Conservation (phyloP, 2,888 invertebrate genomes). For the Chymomyza fuscimana region DNA sequence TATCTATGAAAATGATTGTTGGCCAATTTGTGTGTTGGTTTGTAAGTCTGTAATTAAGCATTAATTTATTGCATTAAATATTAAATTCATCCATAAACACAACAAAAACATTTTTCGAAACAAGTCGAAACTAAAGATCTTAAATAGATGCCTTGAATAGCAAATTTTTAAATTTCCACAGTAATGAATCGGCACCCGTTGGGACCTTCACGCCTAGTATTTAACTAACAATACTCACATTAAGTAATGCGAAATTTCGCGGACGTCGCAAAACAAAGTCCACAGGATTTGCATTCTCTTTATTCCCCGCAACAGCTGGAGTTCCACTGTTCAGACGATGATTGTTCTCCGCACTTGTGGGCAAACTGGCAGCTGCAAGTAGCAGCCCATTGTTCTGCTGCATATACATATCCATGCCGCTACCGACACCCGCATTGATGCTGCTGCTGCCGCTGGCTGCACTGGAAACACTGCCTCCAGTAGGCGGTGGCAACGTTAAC, state of each 20-base stretch:
- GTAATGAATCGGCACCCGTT: too few species aligned
- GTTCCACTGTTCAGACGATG: constrained; percentile 48
- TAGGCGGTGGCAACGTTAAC: constrained; percentile 71
- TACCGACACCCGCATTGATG: constrained; percentile 25
- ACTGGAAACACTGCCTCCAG: constrained; percentile 37
- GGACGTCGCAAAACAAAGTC: constrained; percentile 79
- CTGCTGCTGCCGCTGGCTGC: constrained; percentile 32
- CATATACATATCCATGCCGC: constrained; percentile 22
- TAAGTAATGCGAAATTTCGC: constrained; percentile 75
- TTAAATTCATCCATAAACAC: too few species aligned
- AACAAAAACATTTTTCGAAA: too few species aligned
- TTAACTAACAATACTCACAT: constrained; percentile 60
- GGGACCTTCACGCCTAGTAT: too few species aligned
- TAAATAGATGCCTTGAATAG: neutral
- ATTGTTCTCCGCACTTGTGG: constrained; percentile 47
- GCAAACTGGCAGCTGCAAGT: constrained; percentile 37
- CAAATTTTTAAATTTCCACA: too few species aligned
- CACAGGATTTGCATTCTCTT: constrained; percentile 78
- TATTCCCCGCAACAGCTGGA: constrained; percentile 66
- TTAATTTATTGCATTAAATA: neutral
- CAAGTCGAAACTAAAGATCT: neutral
- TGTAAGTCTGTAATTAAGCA: constrained; percentile 82
- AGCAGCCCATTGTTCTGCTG: constrained; percentile 56
- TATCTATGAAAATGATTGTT: constrained; percentile 88
- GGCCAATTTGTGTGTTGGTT: constrained; percentile 86